Base-by-base conservation (phyloP, 2,113 vertebrate species). In the Thamnaconus septentrionalis region DNA sequence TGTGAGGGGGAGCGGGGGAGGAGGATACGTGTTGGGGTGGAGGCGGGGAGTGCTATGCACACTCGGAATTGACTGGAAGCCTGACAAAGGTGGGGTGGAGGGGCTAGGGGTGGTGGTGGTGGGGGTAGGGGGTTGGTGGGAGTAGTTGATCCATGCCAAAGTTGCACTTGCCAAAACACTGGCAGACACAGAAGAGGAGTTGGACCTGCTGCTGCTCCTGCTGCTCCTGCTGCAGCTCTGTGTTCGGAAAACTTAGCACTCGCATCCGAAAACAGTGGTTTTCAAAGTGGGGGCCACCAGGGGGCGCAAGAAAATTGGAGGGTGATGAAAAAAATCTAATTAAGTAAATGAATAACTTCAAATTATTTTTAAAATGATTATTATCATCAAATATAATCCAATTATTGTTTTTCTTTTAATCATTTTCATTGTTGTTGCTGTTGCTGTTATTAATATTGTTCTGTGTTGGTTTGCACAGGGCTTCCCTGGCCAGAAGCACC, bases 51-150 rank as follows among this genome's bases (percentile, higher is more conserved):
- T n/a, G 53, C 48, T 42, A 31, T 58, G 59, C 63, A 46, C 39
- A 67, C 82, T 82, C 89, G 81, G 89, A 85, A 86, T 79, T 54
- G 79, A 78, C 86, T 87, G 87, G 85, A 88, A 74, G 69, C 58
- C 76, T 75, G 88, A 90, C 87, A 90, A 86, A 31, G 18, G 18
- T 31, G 18, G 18, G 18, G 18, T 31, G 18, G 18, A n/a, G n/a
- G n/a, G n/a, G n/a, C n/a, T n/a, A n/a, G 18, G 18, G 18, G 18
- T 31, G 18, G 18, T 31, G 18, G 18, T 31, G 18, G 18, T 31
- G 18, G 18, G 1, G 18, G 18, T 31, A 2, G 18, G 18, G 18
- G 18, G 18, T 31, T 31, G 18, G 18, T 31, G 18, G 18, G 81
- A 72, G 56, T 64, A 63, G 72, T 75, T 10, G 60, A 72, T 76